Conservation (phyloP, 2,113 vertebrate species). For the Nothobranchius kuhntae region DNA sequence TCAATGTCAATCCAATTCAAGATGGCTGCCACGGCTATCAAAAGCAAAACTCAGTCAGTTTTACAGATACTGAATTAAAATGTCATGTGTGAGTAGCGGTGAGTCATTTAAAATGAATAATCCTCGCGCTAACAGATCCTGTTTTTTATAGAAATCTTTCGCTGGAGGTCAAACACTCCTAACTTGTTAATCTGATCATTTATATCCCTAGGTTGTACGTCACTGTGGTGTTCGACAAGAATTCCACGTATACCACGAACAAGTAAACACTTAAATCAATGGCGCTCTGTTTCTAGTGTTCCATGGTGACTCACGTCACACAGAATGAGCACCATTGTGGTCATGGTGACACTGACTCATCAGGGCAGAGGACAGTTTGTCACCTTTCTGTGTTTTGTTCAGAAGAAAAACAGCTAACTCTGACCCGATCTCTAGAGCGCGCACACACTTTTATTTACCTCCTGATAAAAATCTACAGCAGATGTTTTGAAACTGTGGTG, state of each 20-base stretch:
- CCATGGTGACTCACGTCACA: slow-evolving; percentile 37
- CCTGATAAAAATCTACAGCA: too few relatives aligned
- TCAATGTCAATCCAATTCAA: too few relatives aligned
- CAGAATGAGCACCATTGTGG: slow-evolving; percentile 11
- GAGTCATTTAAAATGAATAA: too few relatives aligned
- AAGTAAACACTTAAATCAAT: not conserved
- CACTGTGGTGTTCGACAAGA: not conserved
- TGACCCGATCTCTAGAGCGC: not conserved
- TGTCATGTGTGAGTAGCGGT: too few relatives aligned
- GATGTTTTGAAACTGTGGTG: not conserved
- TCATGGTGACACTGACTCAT: slow-evolving; percentile 32
- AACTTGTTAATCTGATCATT: too few relatives aligned
- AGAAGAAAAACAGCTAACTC: not conserved
- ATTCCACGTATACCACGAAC: not conserved
- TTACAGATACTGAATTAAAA: too few relatives aligned
- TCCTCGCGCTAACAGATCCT: too few relatives aligned
- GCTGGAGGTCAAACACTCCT: too few relatives aligned
- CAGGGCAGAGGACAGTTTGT: slow-evolving; percentile 1
- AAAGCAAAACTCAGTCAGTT: too few relatives aligned
- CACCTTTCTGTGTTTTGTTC: not conserved
- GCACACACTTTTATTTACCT: too few relatives aligned
- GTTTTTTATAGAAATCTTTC: too few relatives aligned
- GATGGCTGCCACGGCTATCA: too few relatives aligned
- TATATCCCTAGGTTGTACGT: not conserved
- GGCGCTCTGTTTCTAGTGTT: not conserved